Percentiles rank a stretch among this genome's conserved stretches.
Conservation (phyloP, 2,888 invertebrate genomes). For the Shargacucullia verbasci region DNA sequence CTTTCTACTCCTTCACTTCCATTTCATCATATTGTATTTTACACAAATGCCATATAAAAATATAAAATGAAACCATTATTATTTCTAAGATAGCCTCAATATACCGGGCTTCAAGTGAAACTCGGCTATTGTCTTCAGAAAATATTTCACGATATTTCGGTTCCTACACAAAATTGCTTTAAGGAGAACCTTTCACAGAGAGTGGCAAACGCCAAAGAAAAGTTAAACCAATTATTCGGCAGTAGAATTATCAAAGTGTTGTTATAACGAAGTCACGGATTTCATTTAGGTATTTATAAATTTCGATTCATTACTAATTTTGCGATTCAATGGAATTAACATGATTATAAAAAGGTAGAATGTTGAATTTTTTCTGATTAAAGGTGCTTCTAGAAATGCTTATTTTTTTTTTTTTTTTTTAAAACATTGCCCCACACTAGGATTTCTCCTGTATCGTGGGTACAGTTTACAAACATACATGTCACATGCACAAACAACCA, state of each 20-base stretch:
- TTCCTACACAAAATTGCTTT: constrained; percentile 71
- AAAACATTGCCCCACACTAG: too few species aligned
- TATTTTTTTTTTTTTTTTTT: too few species aligned
- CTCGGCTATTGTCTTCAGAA: constrained; percentile 41
- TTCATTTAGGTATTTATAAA: constrained; percentile 41
- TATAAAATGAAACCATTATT: constrained; percentile 21
- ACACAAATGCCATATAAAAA: constrained; percentile 13
- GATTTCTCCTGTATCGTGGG: too few species aligned
- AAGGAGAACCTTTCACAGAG: constrained; percentile 73
- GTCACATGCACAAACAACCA: too few species aligned
- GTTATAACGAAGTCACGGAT: constrained; percentile 42
- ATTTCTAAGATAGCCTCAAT: constrained; percentile 27
- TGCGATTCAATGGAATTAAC: constrained; percentile 16
- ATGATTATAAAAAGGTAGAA: not conserved
- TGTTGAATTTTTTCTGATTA: too few species aligned
- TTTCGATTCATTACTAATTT: constrained; percentile 14
- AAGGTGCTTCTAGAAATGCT: too few species aligned
- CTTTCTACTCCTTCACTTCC: not conserved
- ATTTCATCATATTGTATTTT: constrained; percentile 13
- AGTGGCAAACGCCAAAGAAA: constrained; percentile 70
- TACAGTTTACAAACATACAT: too few species aligned
- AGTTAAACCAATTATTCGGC: constrained; percentile 75
- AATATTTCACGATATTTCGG: constrained; percentile 60
- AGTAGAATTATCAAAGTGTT: constrained; percentile 54
- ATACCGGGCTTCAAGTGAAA: constrained; percentile 27